Evolutionary conservation across 2,113 vertebrate genomes (phyloP), one percentile per base, ranked within the genome.

Genomic region (Chascanopsetta lugubris): DNA sequence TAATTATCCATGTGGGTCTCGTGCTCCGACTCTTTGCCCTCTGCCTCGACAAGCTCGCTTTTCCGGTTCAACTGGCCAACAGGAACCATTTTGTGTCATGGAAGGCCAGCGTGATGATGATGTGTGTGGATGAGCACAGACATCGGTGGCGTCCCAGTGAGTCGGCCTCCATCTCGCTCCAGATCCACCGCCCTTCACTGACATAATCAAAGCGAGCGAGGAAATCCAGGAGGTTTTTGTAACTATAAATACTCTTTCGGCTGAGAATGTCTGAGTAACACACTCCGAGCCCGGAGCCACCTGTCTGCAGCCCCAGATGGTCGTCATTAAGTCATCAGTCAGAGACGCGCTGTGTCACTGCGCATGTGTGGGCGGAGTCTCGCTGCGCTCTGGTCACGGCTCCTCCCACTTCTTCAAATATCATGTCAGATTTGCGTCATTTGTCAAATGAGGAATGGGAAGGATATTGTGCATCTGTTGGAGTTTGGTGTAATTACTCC

Each of bases 301-400:
- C 76, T 81, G 77, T 78, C 67, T 69, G 29, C 46, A 56, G 49
- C 54, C 53, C 75, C 78, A 84, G 72, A 75, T 84, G 77, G 63
- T 58, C 38, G 40, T 66, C 53, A 88, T 89, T 84, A 87, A 79
- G 75, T 61, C 42, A 72, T 69, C 50, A 74, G 21, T 51, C n/a
- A 18, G 17, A 27, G 25, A 29, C 26, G 22, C 9, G 5, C 15
- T 69, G 47, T 75, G 40, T 64, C 3, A 50, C 24, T 54, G 25
- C 43, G 26, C 64, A 36, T 74, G 40, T 64, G 7, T 34, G 43
- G 69, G 58, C 59, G 32, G 22, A 15, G 21, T 29, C 8, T 30
- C 17, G 11, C 26, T 30, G 15, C 30, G n/a, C 12, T 20, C 9
- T 18, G 49, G 27, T 12, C n/a, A 20, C n/a, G 43, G 43, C 20